phyloP scores from a whole-genome alignment of 2,113 vertebrate species.

The Eleginops maclovinus region DNA sequence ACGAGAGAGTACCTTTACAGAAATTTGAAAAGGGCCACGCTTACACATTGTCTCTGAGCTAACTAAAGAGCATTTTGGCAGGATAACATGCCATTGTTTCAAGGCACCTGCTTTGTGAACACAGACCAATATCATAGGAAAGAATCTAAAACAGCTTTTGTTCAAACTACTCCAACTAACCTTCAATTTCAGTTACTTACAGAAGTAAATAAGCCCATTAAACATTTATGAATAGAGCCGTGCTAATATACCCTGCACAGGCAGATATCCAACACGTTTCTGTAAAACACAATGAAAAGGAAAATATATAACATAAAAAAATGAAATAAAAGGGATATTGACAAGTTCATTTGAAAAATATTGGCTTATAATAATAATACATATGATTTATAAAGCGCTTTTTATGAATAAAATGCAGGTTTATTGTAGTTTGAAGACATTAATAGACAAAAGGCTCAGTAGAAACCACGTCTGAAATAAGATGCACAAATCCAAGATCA shows the following conservation, averaged over 20 bases:
- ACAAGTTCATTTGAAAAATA: too few species aligned
- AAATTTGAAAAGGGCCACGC: too few species aligned
- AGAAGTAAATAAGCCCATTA: neutral
- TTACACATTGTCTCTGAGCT: too few species aligned
- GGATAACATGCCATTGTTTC: too few species aligned
- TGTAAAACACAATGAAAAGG: neutral
- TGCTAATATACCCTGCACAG: neutral
- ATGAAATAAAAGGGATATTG: too few species aligned
- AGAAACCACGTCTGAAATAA: neutral
- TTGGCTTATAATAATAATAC: too few species aligned
- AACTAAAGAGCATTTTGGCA: too few species aligned
- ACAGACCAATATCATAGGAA: neutral
- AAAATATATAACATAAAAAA: neutral
- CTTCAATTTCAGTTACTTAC: too few species aligned
- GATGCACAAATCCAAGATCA: neutral
- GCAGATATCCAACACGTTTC: neutral
- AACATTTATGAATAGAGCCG: neutral
- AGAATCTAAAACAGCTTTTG: neutral
- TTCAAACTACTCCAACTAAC: neutral
- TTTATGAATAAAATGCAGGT: neutral
- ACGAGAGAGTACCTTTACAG: too few species aligned
- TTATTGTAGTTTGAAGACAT: neutral
- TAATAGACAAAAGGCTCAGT: neutral
- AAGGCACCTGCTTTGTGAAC: neutral
- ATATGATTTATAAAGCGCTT: too few species aligned